Conservation (phyloP, 2,113 vertebrate species). For the Urocitellus parryii region DNA sequence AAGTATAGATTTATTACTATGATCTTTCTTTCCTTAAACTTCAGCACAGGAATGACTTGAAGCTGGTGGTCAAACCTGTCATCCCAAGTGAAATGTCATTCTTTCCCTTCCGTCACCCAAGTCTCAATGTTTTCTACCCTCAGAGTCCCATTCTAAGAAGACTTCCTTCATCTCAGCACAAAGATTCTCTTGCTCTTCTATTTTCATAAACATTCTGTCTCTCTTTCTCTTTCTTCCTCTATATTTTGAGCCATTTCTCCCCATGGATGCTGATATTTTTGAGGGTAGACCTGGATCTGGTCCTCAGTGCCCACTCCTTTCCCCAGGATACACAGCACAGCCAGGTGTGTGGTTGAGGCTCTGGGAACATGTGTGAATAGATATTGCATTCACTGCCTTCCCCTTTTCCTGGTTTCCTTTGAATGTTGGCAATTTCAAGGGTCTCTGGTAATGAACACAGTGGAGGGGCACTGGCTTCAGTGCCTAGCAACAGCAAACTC, state of each 20-base stretch:
- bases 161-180: neutral
- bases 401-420: neutral
- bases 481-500: neutral
- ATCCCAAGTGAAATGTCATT: neutral
- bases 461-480: neutral
- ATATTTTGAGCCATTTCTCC: neutral
- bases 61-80: neutral
- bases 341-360: rapidly evolving
- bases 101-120: neutral
- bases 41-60: neutral
- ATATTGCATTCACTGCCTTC: neutral
- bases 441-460: neutral
- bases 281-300: too few species aligned
- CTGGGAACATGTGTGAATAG: neutral
- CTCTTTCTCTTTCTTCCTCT: neutral
- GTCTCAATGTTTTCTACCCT: neutral
- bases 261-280: neutral
- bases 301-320: neutral
- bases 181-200: neutral
- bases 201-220: neutral
- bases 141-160: neutral
- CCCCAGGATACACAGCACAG: neutral
- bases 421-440: neutral
- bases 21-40: neutral
- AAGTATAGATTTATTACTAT: neutral